Percentiles rank a stretch among this genome's conserved stretches.
These are phyloP conservation scores for Bufotes viridis DNA, from an alignment of 2,797 vertebrate species.

Conservation along the genomic window DNA sequence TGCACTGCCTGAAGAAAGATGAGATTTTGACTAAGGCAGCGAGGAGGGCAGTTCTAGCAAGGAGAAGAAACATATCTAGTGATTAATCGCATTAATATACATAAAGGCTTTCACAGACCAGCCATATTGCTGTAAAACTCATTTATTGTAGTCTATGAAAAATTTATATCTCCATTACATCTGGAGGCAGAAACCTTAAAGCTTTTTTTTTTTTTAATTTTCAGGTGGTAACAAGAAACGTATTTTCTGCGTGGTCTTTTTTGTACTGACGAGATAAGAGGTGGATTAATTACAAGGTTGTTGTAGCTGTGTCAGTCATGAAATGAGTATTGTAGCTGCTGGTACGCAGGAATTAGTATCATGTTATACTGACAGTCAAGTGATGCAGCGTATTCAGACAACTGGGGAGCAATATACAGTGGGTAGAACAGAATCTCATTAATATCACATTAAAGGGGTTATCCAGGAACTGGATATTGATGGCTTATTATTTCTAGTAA, in stretches of 20 bases:
- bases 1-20: background rate
- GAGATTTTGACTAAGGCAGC: constrained; percentile 8
- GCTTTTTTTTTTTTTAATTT: constrained; percentile 67
- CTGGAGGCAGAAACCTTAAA: constrained; percentile 56
- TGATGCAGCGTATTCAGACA: background rate
- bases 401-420: too few relatives aligned
- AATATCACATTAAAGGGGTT: too few relatives aligned
- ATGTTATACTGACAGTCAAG: background rate
- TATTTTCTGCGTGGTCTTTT: background rate
- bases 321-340: background rate
- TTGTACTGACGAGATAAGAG: constrained; percentile 10
- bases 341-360: background rate
- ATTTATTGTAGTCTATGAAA: constrained; percentile 72
- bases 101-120: constrained; percentile 57
- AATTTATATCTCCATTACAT: constrained; percentile 73
- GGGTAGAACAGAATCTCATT: too few relatives aligned
- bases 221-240: constrained; percentile 70
- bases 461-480: too few relatives aligned
- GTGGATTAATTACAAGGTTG: constrained; percentile 31
- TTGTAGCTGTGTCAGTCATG: background rate
- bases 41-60: background rate
- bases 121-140: constrained; percentile 68
- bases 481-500: too few relatives aligned
- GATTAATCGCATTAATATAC: constrained; percentile 54
- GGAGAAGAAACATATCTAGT: background rate